Conservation (phyloP, 2,797 vertebrate genomes). For the Micrastur ruficollis region DNA sequence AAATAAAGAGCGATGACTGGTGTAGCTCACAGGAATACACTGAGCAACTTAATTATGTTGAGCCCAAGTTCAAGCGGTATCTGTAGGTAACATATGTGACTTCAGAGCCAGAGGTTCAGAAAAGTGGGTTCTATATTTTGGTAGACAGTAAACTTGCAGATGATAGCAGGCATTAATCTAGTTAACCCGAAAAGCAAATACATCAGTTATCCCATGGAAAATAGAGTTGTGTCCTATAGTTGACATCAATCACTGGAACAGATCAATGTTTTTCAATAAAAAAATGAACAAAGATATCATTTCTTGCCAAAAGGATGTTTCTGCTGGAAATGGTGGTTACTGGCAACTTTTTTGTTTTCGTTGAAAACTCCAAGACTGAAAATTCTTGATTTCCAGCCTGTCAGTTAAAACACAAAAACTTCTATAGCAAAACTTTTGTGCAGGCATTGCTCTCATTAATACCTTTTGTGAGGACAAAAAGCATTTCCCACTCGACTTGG, state of each 20-base stretch:
- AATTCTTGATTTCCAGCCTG: slow-evolving; percentile 33
- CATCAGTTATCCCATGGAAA: slow-evolving; percentile 18
- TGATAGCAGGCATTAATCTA: slow-evolving; percentile 32
- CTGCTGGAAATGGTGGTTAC: background rate
- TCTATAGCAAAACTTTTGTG: background rate
- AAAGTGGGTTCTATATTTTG: background rate
- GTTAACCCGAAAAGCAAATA: slow-evolving; percentile 4
- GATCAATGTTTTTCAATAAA: slow-evolving; percentile 50
- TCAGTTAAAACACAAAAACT: slow-evolving; percentile 27
- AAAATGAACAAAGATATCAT: slow-evolving; percentile 22
- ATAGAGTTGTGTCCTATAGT: background rate
- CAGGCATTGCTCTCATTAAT: background rate
- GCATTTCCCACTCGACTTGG: background rate
- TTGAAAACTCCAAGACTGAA: background rate
- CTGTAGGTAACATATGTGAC: background rate
- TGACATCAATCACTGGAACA: slow-evolving; percentile 22
- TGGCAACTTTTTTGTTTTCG: slow-evolving; percentile 22
- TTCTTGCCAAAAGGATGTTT: slow-evolving; percentile 43
- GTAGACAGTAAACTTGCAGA: background rate
- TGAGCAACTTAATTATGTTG: background rate
- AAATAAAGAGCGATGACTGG: background rate
- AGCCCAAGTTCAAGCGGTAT: background rate
- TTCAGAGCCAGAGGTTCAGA: background rate
- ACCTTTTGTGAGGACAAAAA: background rate
- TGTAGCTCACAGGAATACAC: background rate